Evolutionary conservation across 2,797 vertebrate species (phyloP), one percentile per base, ranked within the genome.

Genomic region (Phataginus tricuspis): DNA sequence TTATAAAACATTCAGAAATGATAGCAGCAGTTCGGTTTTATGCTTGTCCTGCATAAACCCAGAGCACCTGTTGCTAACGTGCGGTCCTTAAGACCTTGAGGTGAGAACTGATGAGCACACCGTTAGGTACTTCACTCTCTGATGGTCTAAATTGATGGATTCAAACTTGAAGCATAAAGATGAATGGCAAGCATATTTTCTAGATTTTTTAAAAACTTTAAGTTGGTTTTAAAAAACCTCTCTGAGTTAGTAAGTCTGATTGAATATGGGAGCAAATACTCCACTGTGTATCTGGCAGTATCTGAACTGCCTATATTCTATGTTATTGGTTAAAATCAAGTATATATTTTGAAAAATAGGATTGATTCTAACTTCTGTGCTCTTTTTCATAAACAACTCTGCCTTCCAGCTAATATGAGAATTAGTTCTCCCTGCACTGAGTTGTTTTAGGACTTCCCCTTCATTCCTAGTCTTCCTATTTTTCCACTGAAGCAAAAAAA

Each of bases 1-100:
- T 92, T 92, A 80, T 69, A 85, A 74, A 94, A 37, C 21, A 64
- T 59, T 92, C 29, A 59, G 45, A 84, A 75, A 39, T 64, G 71
- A 42, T 61, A 72, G 42, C 49, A 94, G 27, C 25, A 49, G 13
- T 77, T 83, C 29, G 42, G 13, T 77, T 83, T 79, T 69, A n/a
- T 7, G 25, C 12, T 71, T 94, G n/a, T 59, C 16, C 12, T 75
- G 42, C 39, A 23, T 64, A 57, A 79, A 37, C 16, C 11, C 4
- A 51, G 23, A 55, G 21, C 29, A 15, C 7, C 5, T 84, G 19
- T 66, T 39, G 64, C 34, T 87, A 66, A 79, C 15, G 4, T 45
- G 34, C n/a, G 29, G 27, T 90, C 42, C 10, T 77, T 75, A 82
- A 90, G 37, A 79, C 7, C n/a, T 83, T 3, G 18, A 53, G 18